Percentiles rank a stretch among this genome's conserved stretches.
Evolutionary conservation across 2,797 vertebrate species (phyloP).

Genomic region (Mus minutoides): DNA sequence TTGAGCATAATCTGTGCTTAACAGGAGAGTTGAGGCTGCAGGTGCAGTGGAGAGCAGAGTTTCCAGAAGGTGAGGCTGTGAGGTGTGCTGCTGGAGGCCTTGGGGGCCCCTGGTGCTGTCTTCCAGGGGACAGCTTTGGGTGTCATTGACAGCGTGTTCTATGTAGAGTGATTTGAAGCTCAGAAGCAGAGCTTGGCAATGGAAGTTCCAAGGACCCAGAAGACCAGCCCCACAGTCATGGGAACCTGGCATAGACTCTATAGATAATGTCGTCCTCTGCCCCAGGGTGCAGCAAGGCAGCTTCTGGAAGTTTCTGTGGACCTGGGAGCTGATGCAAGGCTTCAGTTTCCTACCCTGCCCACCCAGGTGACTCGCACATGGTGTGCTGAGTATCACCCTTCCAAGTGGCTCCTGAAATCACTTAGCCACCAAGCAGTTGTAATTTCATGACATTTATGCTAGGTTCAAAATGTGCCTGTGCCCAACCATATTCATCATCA

Average conservation of each 20-base stretch:
- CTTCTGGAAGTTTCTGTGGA: not conserved
- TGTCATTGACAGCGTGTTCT: too few species aligned
- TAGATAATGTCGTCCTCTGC: too few species aligned
- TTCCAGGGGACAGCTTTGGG: too few species aligned
- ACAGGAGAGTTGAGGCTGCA: not conserved
- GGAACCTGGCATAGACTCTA: not conserved
- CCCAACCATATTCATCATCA: too few species aligned
- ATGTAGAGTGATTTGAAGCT: not conserved
- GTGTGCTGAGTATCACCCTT: not conserved
- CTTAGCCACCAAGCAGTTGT: not conserved
- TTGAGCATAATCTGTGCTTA: not conserved
- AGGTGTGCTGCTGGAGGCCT: rapidly evolving
- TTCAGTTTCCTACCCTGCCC: not conserved
- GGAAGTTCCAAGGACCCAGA: not conserved
- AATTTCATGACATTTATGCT: not conserved
- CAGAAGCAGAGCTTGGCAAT: not conserved
- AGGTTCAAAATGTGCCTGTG: not conserved
- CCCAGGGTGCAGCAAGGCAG: not conserved
- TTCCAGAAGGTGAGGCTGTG: rapidly evolving
- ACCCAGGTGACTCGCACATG: not conserved
- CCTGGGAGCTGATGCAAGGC: not conserved
- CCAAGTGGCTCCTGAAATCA: not conserved
- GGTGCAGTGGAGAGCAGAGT: not conserved
- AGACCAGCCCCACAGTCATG: not conserved
- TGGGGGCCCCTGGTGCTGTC: rapidly evolving